phyloP scores from a whole-genome alignment of 2,797 vertebrate species.

The Anisognathus igniventris region DNA sequence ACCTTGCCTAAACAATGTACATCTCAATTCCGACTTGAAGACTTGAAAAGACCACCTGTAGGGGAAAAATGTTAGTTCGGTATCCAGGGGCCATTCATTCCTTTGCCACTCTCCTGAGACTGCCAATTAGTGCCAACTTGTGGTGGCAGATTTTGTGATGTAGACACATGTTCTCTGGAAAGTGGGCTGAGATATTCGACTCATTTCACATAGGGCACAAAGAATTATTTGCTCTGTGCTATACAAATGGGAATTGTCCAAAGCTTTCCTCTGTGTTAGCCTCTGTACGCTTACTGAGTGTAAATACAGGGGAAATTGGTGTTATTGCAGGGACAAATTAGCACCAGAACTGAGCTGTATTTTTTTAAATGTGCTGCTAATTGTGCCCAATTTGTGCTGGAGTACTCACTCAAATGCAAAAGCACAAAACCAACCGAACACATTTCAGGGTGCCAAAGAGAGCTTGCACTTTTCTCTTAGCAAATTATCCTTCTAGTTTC shows the following conservation, averaged over 20 bases:
- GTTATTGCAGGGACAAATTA: slow-evolving; percentile 73
- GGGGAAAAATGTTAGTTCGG: slow-evolving; percentile 73
- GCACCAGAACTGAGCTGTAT: slow-evolving; percentile 72
- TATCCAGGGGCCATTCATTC: slow-evolving; percentile 71
- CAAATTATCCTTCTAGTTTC: slow-evolving; percentile 67
- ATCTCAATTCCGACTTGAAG: slow-evolving; percentile 70
- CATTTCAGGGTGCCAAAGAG: slow-evolving; percentile 67
- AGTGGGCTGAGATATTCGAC: slow-evolving; percentile 71
- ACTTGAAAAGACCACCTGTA: slow-evolving; percentile 76
- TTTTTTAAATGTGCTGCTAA: slow-evolving; percentile 70
- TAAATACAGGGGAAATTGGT: slow-evolving; percentile 73
- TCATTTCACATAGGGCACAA: slow-evolving; percentile 69
- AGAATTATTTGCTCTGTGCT: slow-evolving; percentile 73
- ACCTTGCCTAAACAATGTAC: slow-evolving; percentile 64
- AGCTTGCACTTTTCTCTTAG: slow-evolving; percentile 62
- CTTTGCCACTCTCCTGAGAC: slow-evolving; percentile 70
- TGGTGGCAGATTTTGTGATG: slow-evolving; percentile 74
- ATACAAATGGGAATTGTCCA: slow-evolving; percentile 72
- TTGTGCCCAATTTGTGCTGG: slow-evolving; percentile 72
- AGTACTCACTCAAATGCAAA: slow-evolving; percentile 69
- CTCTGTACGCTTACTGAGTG: slow-evolving; percentile 70
- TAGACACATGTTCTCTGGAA: slow-evolving; percentile 73
- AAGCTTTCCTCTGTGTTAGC: slow-evolving; percentile 70
- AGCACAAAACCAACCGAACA: slow-evolving; percentile 66
- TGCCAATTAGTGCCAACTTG: slow-evolving; percentile 75